Evolutionary conservation across 2,888 invertebrate species (phyloP).

Genomic region (Rhagium mordax): DNA sequence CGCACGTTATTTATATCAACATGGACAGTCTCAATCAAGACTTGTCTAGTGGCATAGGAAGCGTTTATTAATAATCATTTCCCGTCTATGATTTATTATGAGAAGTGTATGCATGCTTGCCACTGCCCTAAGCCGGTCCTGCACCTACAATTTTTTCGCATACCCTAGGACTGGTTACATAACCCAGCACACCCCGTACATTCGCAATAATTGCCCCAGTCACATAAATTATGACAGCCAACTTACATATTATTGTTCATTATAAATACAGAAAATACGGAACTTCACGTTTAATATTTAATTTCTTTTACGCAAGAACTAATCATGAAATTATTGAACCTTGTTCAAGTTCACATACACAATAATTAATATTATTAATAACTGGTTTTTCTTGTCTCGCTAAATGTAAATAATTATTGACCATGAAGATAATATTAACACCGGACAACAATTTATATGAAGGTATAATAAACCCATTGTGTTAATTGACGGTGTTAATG

Average conservation of each 20-base stretch:
- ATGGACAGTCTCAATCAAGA: conserved; percentile 7
- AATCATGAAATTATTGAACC: conserved; percentile 59
- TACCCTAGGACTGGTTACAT: not conserved
- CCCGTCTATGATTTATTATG: conserved; percentile 11
- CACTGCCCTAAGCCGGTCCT: not conserved
- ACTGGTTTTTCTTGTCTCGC: conserved; percentile 58
- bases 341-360: conserved; percentile 58
- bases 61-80: conserved; percentile 14
- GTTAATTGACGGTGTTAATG: conserved; percentile 10
- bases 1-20: not conserved
- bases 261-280: conserved; percentile 3
- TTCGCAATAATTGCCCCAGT: not conserved
- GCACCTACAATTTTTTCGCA: not conserved
- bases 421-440: conserved; percentile 38
- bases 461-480: conserved; percentile 31
- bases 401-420: conserved; percentile 49
- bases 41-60: conserved; percentile 4
- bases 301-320: conserved; percentile 52
- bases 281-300: conserved; percentile 23
- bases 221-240: not conserved
- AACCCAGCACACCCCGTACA: not conserved
- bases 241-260: not conserved
- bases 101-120: not conserved
- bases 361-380: conserved; percentile 58
- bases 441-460: conserved; percentile 6